Evolutionary conservation across 2,797 vertebrate genomes (phyloP).

Genomic region (Mycteria americana): DNA sequence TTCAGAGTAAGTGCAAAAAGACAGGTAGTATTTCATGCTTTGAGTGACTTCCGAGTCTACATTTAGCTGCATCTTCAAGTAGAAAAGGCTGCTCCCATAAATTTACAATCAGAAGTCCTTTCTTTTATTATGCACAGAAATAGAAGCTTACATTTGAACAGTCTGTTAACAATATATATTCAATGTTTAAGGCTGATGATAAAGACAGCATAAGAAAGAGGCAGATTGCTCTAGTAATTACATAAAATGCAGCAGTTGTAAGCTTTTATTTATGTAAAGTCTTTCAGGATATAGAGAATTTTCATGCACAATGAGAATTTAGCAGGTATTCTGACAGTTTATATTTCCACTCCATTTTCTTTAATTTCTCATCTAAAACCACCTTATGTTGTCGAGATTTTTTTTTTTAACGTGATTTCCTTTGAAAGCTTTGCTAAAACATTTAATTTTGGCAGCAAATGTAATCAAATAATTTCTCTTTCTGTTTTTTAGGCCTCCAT

Average conservation of each 20-base stretch:
- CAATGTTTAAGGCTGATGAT: not conserved
- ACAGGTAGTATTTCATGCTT: not conserved
- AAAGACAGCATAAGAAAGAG: not conserved
- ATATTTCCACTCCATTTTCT: not conserved
- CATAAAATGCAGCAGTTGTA: not conserved
- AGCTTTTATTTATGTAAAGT: not conserved
- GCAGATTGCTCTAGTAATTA: not conserved
- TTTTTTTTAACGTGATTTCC: not conserved
- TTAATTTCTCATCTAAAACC: not conserved
- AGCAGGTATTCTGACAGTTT: not conserved
- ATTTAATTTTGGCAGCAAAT: not conserved
- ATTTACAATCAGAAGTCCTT: not conserved
- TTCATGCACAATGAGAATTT: not conserved
- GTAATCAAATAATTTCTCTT: not conserved
- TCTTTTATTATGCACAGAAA: not conserved
- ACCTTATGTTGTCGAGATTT: not conserved
- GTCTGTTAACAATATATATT: not conserved
- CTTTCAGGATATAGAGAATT: not conserved
- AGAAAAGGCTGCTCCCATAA: not conserved
- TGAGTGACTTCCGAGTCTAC: not conserved
- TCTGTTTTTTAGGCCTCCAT: not conserved
- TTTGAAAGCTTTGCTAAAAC: conserved; percentile 3
- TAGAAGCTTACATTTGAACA: not conserved
- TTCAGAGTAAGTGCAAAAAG: not conserved
- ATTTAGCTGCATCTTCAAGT: not conserved